Base-by-base conservation (phyloP, 1,140 invertebrate genomes). In the Drosophila chauvacae region DNA sequence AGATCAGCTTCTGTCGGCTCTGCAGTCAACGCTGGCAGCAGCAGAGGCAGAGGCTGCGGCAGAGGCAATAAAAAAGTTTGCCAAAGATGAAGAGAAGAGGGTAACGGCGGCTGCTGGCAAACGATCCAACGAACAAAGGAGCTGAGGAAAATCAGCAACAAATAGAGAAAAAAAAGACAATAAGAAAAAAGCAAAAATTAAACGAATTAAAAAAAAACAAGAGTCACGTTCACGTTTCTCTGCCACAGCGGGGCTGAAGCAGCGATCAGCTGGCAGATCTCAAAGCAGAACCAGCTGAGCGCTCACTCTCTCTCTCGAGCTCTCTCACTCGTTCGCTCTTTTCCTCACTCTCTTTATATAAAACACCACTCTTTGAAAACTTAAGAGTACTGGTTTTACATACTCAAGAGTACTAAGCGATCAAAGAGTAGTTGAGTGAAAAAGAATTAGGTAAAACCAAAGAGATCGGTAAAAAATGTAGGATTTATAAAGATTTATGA, bases 101-200 rank as follows among this genome's bases (percentile, higher is more conserved):
- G 48, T 42, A 61, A 70, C 16, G 39, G 42, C 7, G 42, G 18
- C 18, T 44, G 42, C 58, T 71, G 71, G 64, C 78, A 79, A 78
- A 56, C 71, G 81, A 84, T 80, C 77, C 58, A 48, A 20, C 57
- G 64, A 84, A 84, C 81, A 84, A 84, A 84, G 81, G 66, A 84
- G 68, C 65, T 62, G 61, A 33, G 55, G 23, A 51, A 70, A 51
- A 51, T 23, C 48, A 35, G 18, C 30, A 37, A 64, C 48, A 64
- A 50, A 59, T 61, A 39, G n/a, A 44, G 59, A 60, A 55, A 47
- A 51, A 45, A 39, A 64, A 14, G 62, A 64, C 30, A 57, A 48
- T 14, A 35, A 50, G 70, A 65, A 76, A 45, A 47, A 57, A 14
- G 6, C 30, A 11, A 55, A 53, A 64, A 35, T 58, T 37, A 37